Base-by-base conservation (phyloP, 2,113 vertebrate genomes). In the Xerus inauris region DNA sequence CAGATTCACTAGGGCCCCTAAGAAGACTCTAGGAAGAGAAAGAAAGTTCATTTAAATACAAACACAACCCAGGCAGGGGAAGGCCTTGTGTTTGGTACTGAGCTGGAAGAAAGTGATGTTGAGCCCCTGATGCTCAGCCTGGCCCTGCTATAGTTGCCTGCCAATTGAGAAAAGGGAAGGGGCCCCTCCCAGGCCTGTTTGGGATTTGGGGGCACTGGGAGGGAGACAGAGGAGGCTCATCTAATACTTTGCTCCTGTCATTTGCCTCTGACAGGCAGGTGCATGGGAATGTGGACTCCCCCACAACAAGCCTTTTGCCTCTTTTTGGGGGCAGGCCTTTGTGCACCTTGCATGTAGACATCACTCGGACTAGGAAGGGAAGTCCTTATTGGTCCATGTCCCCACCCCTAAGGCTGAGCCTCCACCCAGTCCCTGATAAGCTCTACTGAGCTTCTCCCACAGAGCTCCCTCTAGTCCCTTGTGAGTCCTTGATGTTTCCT, bases 41-140 rank as follows among this genome's bases (percentile, higher is more conserved):
- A 65, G 35, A 57, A 49, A 93, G 13, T 64, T 49, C 35, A 90
- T 49, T 87, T 91, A 22, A 79, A 85, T 92, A 32, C 20, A 83
- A 89, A 45, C 0, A 6, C 42, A 82, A 28, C 24, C 67, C 79
- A 77, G 57, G 49, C 24, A 42, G 51, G 13, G 80, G 64, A 72
- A 87, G 75, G 14, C 47, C 35, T 92, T 65, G 22, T 19, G 14
- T 40, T 30, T 26, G 16, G 38, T 32, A 42, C 0, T 49, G 45
- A 90, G 35, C 69, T 79, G 38, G 81, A 86, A 35, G 73, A 35
- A 49, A 94, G 28, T 0, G 7, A 22, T 47, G 2, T 77, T 22
- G 72, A 28, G 51, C 12, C 8, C 24, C 17, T 38, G 51, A 30
- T 54, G 38, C 14, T 86, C 30, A 72, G 20, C 13, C 28, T 71